phyloP scores from a whole-genome alignment of 2,888 invertebrate species.

The Dione juno region DNA sequence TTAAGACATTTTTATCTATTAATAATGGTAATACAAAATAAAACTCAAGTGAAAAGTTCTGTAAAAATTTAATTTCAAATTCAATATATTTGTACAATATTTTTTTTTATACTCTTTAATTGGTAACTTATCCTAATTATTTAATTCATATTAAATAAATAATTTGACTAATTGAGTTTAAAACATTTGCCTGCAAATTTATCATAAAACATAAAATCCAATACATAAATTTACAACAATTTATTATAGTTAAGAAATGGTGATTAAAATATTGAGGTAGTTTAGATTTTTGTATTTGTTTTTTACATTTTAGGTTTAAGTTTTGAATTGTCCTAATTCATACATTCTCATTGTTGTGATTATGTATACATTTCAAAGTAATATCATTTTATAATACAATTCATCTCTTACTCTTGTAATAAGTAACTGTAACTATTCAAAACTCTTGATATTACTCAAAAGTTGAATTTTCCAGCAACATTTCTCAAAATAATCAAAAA shows the following conservation, averaged over 20 bases:
- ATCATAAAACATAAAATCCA: background rate
- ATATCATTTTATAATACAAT: background rate
- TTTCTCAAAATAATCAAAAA: background rate
- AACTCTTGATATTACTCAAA: no score
- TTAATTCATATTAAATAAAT: slow-evolving; percentile 22
- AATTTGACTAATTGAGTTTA: slow-evolving; percentile 3
- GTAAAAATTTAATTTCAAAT: slow-evolving; percentile 26
- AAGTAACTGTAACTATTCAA: no score
- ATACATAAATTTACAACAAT: background rate
- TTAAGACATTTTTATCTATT: no score
- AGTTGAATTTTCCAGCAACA: background rate
- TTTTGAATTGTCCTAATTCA: background rate
- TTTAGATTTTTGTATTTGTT: background rate
- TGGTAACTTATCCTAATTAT: slow-evolving; percentile 21
- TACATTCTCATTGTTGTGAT: no score
- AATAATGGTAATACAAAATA: background rate
- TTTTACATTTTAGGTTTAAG: background rate
- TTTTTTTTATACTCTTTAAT: slow-evolving; percentile 9
- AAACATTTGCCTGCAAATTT: background rate
- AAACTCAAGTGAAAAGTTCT: slow-evolving; percentile 4
- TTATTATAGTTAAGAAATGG: background rate
- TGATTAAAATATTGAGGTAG: slow-evolving; percentile 16
- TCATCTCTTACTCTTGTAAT: no score
- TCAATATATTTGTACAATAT: slow-evolving; percentile 16
- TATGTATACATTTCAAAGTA: no score